Conservation (phyloP, 1,140 invertebrate genomes). For the Drosophila burlai region DNA sequence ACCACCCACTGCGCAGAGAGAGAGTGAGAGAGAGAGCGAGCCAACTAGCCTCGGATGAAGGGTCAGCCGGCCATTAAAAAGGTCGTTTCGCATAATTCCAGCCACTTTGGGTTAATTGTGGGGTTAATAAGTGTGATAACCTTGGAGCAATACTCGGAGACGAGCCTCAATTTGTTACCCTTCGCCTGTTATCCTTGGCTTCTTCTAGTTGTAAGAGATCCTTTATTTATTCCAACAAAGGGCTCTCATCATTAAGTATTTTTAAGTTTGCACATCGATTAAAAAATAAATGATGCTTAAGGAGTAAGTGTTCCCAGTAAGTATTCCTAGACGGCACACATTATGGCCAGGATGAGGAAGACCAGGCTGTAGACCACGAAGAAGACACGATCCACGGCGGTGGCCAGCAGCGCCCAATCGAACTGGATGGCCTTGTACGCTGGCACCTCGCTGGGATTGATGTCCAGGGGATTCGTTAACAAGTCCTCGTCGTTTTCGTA, state of each 20-base stretch:
- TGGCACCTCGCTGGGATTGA: constrained; percentile 82
- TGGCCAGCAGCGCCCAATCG: constrained; percentile 88
- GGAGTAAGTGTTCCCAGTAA: not conserved
- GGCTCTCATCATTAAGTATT: constrained; percentile 58
- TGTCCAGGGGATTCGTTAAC: constrained; percentile 61
- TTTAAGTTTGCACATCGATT: constrained; percentile 55
- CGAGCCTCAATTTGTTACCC: constrained; percentile 71
- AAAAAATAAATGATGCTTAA: constrained; percentile 42
- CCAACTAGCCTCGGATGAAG: not conserved
- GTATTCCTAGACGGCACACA: constrained; percentile 84
- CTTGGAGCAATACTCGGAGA: constrained; percentile 52
- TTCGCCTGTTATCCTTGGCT: constrained; percentile 36
- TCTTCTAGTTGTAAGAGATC: constrained; percentile 44
- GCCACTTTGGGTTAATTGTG: constrained; percentile 77
- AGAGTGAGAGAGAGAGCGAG: constrained; percentile 15
- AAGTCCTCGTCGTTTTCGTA: constrained; percentile 81
- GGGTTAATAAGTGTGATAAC: constrained; percentile 71
- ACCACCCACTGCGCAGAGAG: constrained; percentile 68
- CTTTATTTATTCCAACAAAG: constrained; percentile 34
- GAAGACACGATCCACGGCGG: constrained; percentile 87
- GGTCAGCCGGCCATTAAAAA: constrained; percentile 51
- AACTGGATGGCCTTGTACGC: constrained; percentile 85
- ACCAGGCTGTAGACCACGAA: constrained; percentile 87
- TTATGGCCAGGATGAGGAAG: constrained; percentile 85
- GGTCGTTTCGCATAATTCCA: constrained; percentile 70